Evolutionary conservation across 1,140 invertebrate species (phyloP), one percentile per base, ranked within the genome.

Genomic region (Leptinotarsa texana): DNA sequence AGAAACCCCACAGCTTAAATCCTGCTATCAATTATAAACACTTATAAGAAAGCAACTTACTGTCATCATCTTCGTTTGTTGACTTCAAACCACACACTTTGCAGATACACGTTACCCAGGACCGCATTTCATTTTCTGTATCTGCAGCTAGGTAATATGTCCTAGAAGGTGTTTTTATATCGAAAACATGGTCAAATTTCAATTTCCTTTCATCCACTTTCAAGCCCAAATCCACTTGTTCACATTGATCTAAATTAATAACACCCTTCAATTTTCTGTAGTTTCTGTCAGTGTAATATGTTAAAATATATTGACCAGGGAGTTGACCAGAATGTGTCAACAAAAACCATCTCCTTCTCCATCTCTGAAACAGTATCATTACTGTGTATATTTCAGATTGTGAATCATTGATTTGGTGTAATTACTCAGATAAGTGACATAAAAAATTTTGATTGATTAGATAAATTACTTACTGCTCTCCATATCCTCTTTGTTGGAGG

Each of bases 91-190:
- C 93, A 88, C 96, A 98, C 57, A 96, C 95, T 87, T 93, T 91
- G 85, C 96, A 98, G 74, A 98, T 94, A 78, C 93, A 95, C 82
- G 95, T 93, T 1, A 98, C 96, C 97, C 97, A 98, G 83, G 93
- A 93, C 78, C 94, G 93, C 96, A 98, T 98, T 80, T 97, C 95
- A 68, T 89, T 88, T 83, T 96, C 95, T 47, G 92, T 93, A 80
- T 97, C 95, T 2, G 96, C 95, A 62, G 96, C 95, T 75, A 98
- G 87, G 87, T 96, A 97, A 86, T 97, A 98, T 65, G 92, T 93
- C 76, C 96, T 88, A 80, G 93, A 93, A 49, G 94, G 93, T 51
- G 95, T 97, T 84, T 93, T 93, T 17, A 97, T 92, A 83, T 95
- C 94, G 84, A 97, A 97, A 87, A 96, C 95, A 76, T 91, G 93